These are phyloP conservation scores for Chrysodeixis includens DNA, from an alignment of 2,888 invertebrate species.

Conservation along the genomic window DNA sequence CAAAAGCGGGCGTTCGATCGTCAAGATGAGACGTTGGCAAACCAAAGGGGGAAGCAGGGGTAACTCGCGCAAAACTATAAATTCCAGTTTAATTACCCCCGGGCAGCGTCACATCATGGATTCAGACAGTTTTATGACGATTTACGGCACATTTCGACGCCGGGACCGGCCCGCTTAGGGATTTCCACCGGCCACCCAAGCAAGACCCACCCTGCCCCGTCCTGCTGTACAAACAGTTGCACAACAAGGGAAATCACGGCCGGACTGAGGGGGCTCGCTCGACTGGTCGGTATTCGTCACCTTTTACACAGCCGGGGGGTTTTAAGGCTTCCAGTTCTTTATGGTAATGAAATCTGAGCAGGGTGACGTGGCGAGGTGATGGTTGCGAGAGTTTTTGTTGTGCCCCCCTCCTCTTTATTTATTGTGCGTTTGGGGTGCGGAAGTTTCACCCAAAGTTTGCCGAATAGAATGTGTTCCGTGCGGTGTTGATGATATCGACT, in stretches of 20 bases:
- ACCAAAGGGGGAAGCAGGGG: slow-evolving; percentile 72
- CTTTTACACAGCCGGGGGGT: slow-evolving; percentile 88
- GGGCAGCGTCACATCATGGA: slow-evolving; percentile 92
- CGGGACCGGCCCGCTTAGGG: slow-evolving; percentile 80
- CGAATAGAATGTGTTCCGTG: slow-evolving; percentile 83
- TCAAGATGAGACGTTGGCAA: slow-evolving; percentile 69
- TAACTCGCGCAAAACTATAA: slow-evolving; percentile 82
- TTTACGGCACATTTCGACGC: slow-evolving; percentile 90
- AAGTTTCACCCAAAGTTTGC: slow-evolving; percentile 77
- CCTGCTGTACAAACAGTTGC: slow-evolving; percentile 17
- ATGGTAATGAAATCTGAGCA: slow-evolving; percentile 90
- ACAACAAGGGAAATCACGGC: slow-evolving; percentile 38
- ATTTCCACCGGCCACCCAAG: slow-evolving; percentile 68
- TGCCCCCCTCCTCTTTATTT: slow-evolving; percentile 85
- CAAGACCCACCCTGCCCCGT: slow-evolving; percentile 65
- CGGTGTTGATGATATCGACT: slow-evolving; percentile 78
- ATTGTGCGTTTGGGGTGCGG: slow-evolving; percentile 86
- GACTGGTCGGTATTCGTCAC: slow-evolving; percentile 80
- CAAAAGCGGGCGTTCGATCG: slow-evolving; percentile 70
- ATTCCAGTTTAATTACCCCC: slow-evolving; percentile 90
- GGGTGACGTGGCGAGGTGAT: slow-evolving; percentile 89
- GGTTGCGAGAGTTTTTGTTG: slow-evolving; percentile 88
- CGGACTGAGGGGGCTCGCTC: slow-evolving; percentile 59
- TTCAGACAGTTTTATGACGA: slow-evolving; percentile 93
- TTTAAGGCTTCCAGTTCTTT: slow-evolving; percentile 89